phyloP scores from a whole-genome alignment of 2,888 invertebrate species.

The Rhingia campestris region DNA sequence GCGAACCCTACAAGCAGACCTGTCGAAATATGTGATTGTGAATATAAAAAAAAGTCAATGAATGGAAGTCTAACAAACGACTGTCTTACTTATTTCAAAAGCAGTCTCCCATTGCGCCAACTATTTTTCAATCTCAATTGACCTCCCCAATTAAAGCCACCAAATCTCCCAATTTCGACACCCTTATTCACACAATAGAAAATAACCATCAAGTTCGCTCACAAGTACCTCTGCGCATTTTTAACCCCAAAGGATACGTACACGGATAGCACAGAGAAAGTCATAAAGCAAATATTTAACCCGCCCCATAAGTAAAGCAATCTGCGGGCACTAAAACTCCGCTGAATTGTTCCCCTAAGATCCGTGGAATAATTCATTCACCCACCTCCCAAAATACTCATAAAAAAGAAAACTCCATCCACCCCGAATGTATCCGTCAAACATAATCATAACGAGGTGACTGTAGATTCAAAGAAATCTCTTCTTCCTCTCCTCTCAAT shows the following conservation, averaged over 20 bases:
- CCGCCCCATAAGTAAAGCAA: conserved; percentile 31
- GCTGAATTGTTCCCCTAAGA: conserved; percentile 67
- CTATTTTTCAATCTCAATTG: not conserved
- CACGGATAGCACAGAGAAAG: conserved; percentile 1
- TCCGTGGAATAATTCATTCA: conserved; percentile 67
- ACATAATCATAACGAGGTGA: conserved; percentile 71
- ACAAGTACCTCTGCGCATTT: conserved; percentile 34
- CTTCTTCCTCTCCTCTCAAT: not conserved
- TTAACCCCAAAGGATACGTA: conserved; percentile 14
- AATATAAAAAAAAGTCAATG: too few species aligned
- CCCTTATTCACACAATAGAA: conserved; percentile 5
- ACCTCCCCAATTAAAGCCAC: conserved; percentile 20
- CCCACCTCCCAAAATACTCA: conserved; percentile 42
- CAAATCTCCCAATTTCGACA: conserved; percentile 20
- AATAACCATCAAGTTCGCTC: conserved; percentile 10
- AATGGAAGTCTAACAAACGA: too few species aligned
- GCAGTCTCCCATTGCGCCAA: too few species aligned
- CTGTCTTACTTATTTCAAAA: too few species aligned
- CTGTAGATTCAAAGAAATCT: conserved; percentile 48
- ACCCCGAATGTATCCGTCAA: conserved; percentile 23
- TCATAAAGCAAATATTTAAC: conserved; percentile 60
- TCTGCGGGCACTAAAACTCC: conserved; percentile 61
- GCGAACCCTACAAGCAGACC: too few species aligned
- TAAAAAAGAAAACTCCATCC: conserved; percentile 18
- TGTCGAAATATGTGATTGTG: too few species aligned